Percentiles rank a stretch among this genome's conserved stretches.
Evolutionary conservation across 2,797 vertebrate genomes (phyloP).

Genomic region (Mormyrus proboscirostris): DNA sequence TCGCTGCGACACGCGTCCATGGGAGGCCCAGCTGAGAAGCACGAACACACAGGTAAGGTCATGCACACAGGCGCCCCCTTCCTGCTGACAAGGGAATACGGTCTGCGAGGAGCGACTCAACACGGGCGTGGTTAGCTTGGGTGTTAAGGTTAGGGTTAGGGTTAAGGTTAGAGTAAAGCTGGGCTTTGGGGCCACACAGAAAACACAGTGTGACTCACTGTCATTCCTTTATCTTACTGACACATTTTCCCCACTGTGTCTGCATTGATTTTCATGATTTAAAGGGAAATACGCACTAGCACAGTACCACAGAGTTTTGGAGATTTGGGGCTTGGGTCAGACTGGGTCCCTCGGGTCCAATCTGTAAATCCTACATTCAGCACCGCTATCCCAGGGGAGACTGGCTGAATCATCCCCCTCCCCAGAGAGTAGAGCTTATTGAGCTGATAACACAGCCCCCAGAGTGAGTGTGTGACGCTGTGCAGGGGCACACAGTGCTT

Average conservation of each 20-base stretch:
- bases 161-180: not conserved
- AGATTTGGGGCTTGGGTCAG: not conserved
- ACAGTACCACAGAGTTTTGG: not conserved
- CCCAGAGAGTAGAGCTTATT: not conserved
- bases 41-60: not conserved
- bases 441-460: not conserved
- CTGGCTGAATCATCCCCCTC: slow-evolving; percentile 35
- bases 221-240: not conserved
- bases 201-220: not conserved
- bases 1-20: slow-evolving; percentile 22
- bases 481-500: not conserved
- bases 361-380: not conserved
- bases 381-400: slow-evolving; percentile 13
- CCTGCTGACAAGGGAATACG: not conserved
- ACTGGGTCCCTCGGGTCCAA: not conserved
- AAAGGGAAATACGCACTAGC: not conserved
- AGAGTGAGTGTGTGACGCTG: not conserved
- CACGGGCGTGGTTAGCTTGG: not conserved
- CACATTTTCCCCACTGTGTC: not conserved
- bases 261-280: not conserved
- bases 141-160: not conserved
- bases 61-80: not conserved
- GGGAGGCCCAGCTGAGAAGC: not conserved
- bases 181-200: not conserved
- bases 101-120: not conserved